Evolutionary conservation across 2,888 invertebrate species (phyloP), one percentile per base, ranked within the genome.

Genomic region (Cantharis rustica): DNA sequence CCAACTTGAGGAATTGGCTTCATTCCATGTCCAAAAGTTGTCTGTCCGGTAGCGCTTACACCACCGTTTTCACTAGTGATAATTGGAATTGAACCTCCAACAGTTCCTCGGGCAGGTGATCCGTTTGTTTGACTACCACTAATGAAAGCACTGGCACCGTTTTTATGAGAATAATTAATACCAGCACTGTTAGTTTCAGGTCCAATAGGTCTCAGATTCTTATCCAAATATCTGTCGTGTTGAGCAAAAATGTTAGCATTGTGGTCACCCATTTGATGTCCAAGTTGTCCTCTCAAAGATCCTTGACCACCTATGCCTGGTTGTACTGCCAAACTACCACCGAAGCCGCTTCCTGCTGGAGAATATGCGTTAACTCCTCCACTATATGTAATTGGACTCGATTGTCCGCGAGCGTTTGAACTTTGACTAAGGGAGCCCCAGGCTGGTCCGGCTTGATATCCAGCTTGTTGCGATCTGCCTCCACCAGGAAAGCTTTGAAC

Each of bases 71-170:
- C 13, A 23, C 15, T 20, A 5, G 26, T 69, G 15, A 27, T 13
- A 13, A 76, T 47, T 23, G 78, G 78, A 27, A 78, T 69, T 7
- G 69, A 71, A 16, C 73, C 78, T 31, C 78, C 78, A 26, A 76
- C 27, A 3, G 75, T 62, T 11, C 75, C 75, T 20, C 4, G 26
- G 9, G 68, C 68, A 11, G 75, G 75, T n/a, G 9, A 10, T 11
- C 78, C 78, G 17, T 63, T 61, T n/a, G 75, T 76, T 47, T 69
- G 68, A 15, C 26, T 9, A 17, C 73, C 75, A 61, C 73, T 71
- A 3, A 71, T 11, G 15, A 71, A 73, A 4, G 75, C 78, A 27
- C 64, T 70, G 9, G 73, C 73, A 10, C 78, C 78, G 20, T 71
- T 69, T 62, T 31, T 31, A 61, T 76, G 15, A 7, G 27, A 17